Base-by-base conservation (phyloP, 2,113 vertebrate genomes). In the Anolis carolinensis region DNA sequence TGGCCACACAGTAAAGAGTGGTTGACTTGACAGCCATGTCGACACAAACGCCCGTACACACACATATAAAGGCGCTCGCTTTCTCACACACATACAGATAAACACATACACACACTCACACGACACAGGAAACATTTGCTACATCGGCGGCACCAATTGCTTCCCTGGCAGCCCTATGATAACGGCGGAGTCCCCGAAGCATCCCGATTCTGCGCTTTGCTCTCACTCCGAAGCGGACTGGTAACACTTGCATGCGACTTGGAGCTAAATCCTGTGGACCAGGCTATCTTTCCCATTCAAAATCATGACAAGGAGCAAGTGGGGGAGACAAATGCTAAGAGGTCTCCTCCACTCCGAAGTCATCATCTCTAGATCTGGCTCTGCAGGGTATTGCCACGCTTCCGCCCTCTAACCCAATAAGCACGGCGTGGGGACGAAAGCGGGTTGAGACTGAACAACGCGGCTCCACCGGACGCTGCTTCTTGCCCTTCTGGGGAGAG, bases 91-190 rank as follows among this genome's bases (percentile, higher is more conserved):
- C 18, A 23, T 8, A 48, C 82, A 6, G n/a, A n/a, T n/a, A n/a
- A 25, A 63, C 70, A 14, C 25, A 36, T 21, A n/a, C 79, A 71
- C 80, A 62, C 7, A 44, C 39, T 44, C 39, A 59, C 55, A 44
- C 16, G 36, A 86, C 84, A 86, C 55, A 63, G 84, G 70, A 86
- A 73, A 86, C 79, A 52, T 48, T 86, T 86, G 85, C 85, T 86
- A 86, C 85, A 86, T 86, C 70, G 34, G 85, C 81, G 85, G 78
- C 85, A 86, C 70, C 85, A 65, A 67, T 67, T 48, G 84, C 84
- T 86, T 86, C 59, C 55, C 36, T 80, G 79, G 79, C 78, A 44
- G 62, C 23, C 16, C 79, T 52, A 70, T 74, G 25, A 75, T 68
- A 18, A 81, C 34, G 21, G 30, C 59, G 25, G 32, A 9, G 32